phyloP scores from a whole-genome alignment of 2,113 vertebrate genomes.

The Leptobrachium leishanense region DNA sequence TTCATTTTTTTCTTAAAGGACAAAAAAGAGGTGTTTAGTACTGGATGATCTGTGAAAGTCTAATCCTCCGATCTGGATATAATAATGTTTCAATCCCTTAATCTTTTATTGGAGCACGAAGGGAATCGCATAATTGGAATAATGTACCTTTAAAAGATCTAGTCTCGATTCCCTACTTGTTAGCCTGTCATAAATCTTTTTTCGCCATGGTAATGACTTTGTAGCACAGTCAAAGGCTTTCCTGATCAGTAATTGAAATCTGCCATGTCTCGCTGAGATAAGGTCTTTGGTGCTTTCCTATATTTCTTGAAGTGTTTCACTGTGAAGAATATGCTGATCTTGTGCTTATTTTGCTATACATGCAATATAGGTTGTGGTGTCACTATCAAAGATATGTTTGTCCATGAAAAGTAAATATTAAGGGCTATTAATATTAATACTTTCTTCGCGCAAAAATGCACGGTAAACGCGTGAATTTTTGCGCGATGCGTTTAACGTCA shows the following conservation, averaged over 20 bases:
- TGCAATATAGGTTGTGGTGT: too few relatives aligned
- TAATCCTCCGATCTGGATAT: slow-evolving; percentile 27
- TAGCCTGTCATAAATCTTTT: slow-evolving; percentile 14
- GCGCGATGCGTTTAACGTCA: too few relatives aligned
- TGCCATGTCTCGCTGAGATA: background rate
- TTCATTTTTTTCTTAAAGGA: slow-evolving; percentile 2
- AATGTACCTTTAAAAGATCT: slow-evolving; percentile 19
- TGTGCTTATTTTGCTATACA: too few relatives aligned
- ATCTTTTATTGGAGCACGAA: slow-evolving; percentile 31
- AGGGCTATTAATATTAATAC: too few relatives aligned
- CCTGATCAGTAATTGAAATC: background rate
- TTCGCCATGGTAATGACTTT: background rate
- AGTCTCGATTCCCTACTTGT: slow-evolving; percentile 19
- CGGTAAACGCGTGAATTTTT: too few relatives aligned
- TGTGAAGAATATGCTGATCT: too few relatives aligned
- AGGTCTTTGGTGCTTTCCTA: background rate
- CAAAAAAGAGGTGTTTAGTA: slow-evolving; percentile 14
- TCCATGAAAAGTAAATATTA: too few relatives aligned
- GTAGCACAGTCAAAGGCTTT: background rate
- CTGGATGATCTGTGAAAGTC: slow-evolving; percentile 38
- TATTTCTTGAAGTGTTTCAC: too few relatives aligned
- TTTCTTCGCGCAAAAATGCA: too few relatives aligned
- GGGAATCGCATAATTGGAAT: slow-evolving; percentile 23
- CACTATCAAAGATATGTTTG: too few relatives aligned
- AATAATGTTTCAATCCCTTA: slow-evolving; percentile 35